A percentile compares a stretch with the other conserved stretches of the same genome.
Conservation (phyloP, 2,888 invertebrate genomes). For the Pheosia gnoma region DNA sequence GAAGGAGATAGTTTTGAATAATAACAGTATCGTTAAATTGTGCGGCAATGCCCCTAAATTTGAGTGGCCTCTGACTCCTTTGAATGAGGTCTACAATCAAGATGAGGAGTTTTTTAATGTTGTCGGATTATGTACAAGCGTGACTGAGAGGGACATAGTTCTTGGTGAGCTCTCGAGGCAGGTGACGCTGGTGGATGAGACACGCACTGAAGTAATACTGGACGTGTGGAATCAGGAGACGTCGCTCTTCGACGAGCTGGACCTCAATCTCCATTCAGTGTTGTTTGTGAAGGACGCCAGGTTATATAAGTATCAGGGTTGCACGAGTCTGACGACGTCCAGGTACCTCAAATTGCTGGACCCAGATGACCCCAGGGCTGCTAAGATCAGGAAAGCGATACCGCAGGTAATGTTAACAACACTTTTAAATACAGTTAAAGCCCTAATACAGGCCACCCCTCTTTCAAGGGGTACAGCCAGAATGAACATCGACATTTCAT, state of each 20-base stretch:
- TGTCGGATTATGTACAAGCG: not conserved
- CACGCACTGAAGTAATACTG: not conserved
- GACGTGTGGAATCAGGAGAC: not conserved
- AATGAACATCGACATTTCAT: no score
- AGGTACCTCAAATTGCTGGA: constrained; percentile 1
- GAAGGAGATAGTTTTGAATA: not conserved
- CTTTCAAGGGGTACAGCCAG: no score
- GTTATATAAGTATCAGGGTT: not conserved
- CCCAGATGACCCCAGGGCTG: constrained; percentile 1
- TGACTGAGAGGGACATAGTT: not conserved
- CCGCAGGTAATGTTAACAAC: not conserved
- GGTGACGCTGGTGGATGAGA: not conserved
- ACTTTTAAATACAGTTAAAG: not conserved
- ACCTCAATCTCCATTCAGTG: constrained; percentile 1
- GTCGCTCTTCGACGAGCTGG: not conserved
- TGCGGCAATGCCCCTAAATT: not conserved
- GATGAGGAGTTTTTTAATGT: not conserved
- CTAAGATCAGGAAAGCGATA: not conserved
- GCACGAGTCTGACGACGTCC: not conserved
- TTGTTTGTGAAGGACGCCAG: not conserved
- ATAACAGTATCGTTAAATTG: not conserved
- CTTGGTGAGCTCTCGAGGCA: not conserved
- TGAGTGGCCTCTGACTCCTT: constrained; percentile 1
- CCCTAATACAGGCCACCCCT: not conserved
- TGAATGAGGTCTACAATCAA: not conserved